Evolutionary conservation across 2,113 vertebrate genomes (phyloP).

Genomic region (Progne subis): DNA sequence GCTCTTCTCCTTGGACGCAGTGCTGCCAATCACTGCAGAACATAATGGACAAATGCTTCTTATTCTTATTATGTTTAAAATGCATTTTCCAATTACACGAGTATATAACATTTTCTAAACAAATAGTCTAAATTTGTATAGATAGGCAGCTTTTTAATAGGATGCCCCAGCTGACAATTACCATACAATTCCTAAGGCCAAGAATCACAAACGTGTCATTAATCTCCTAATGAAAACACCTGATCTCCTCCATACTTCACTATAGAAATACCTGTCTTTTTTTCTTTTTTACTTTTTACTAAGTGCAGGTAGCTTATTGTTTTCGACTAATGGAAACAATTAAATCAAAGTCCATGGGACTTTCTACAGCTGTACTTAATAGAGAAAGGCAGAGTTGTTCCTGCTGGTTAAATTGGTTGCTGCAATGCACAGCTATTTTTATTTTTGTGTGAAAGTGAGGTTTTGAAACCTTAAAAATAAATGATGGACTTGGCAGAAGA

Average conservation of each 20-base stretch:
- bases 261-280: not conserved
- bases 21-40: not conserved
- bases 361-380: slow-evolving; percentile 43
- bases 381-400: not conserved
- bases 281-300: not conserved
- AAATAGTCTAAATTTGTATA: slow-evolving; percentile 38
- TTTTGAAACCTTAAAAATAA: slow-evolving; percentile 40
- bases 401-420: not conserved
- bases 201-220: not conserved
- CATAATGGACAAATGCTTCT: not conserved
- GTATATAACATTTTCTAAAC: not conserved
- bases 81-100: slow-evolving; percentile 4
- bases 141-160: slow-evolving; percentile 29
- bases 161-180: not conserved
- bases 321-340: slow-evolving; percentile 26
- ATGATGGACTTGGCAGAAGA: not conserved
- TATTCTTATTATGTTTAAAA: not conserved
- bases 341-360: not conserved
- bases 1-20: not conserved
- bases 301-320: not conserved
- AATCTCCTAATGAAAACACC: slow-evolving; percentile 6
- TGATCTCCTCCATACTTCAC: not conserved
- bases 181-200: not conserved
- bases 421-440: not conserved
- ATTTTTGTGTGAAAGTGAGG: not conserved